Base-by-base conservation (phyloP, 37 sponge, comb jelly and placozoan species). In the Halisarca cf. caerulea region DNA sequence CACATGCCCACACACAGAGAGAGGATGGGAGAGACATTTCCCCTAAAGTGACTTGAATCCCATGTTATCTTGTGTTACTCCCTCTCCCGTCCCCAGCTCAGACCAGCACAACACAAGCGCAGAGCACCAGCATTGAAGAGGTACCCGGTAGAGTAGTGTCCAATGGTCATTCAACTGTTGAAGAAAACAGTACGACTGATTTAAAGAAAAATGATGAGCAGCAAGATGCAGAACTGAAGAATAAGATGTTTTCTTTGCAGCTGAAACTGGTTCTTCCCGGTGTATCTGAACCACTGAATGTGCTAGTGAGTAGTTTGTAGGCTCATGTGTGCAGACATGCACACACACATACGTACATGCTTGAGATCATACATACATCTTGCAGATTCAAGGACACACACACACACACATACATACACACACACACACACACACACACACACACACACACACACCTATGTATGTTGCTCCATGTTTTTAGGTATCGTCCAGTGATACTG, bases 401-500 rank as follows among this genome's bases (percentile, higher is more conserved):
- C 11, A 47, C 11, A 35, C 85, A 55, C 54, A 3, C 41, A 42
- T 53, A 54, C 78, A 44, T 33, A 4, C 85, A 39, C 53, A 24
- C 47, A 32, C 60, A 7, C 64, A 21, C 79, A 58, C 79, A 32
- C 75, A 21, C 66, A 24, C 79, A 57, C 79, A 57, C 64, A 36
- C 86, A 33, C 64, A 35, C 66, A 59, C 66, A 37, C n/a, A 80
- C 15, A 24, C 87, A 58, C 60, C 3, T 27, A 40, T 17, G 11
- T 11, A 47, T 11, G 51, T 17, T 47, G 32, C 27, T 55, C 45
- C 28, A 21, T 73, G 21, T 3, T 55, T 86, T 0, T 84, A 97
- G 97, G 35, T 94, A 45, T 70, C 89, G 24, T 59, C 91, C 11
- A 81, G 80, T 20, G 98, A 95, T 61, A 89, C 87, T 17, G 89